Conservation (phyloP, 2,113 vertebrate species). For the Scalopus aquaticus region DNA sequence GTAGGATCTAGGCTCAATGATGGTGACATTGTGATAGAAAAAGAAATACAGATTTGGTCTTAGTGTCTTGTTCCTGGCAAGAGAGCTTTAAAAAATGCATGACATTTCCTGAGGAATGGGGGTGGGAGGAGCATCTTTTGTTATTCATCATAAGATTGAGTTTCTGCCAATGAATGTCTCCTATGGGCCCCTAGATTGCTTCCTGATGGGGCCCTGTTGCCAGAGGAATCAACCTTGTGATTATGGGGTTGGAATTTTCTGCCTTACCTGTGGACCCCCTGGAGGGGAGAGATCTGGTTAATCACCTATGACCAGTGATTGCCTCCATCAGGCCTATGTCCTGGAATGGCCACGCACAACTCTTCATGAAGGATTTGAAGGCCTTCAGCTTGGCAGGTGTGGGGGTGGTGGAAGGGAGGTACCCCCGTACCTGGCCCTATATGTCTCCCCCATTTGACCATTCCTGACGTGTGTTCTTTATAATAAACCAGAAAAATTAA, state of each 20-base stretch:
- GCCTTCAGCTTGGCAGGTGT: accelerated
- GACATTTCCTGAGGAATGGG: background rate
- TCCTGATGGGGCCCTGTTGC: background rate
- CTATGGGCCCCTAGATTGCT: no score
- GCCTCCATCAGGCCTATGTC: accelerated
- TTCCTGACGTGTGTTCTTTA: background rate
- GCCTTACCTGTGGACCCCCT: background rate
- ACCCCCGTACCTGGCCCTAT: background rate
- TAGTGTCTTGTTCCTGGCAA: background rate
- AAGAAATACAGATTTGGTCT: background rate
- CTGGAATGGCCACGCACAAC: background rate
- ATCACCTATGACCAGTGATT: background rate
- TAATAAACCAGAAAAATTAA: background rate
- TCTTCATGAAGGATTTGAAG: background rate
- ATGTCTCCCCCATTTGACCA: background rate
- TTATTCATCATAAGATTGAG: background rate
- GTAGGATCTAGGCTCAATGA: background rate
- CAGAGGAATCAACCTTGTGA: background rate
- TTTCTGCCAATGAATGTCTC: background rate
- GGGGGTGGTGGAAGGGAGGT: background rate
- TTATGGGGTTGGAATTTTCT: background rate
- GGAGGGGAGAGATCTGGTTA: background rate
- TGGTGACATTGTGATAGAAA: background rate
- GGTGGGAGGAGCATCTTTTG: background rate
- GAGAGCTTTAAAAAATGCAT: background rate